These are phyloP conservation scores for Sebastes goodei DNA, from an alignment of 2,797 vertebrate species.

Conservation along the genomic window DNA sequence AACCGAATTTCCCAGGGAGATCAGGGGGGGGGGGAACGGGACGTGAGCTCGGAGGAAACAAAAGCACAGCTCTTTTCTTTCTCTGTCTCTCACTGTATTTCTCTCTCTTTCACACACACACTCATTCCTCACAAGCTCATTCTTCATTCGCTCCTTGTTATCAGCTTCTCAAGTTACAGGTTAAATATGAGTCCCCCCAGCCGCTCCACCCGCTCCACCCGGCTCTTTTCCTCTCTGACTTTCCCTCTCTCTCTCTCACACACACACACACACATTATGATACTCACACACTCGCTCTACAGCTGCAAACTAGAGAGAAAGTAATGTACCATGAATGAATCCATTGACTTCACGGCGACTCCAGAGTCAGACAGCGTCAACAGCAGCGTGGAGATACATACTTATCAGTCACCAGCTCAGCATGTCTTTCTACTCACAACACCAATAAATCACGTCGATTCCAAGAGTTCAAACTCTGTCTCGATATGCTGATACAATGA, in stretches of 20 bases:
- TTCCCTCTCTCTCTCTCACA: background rate
- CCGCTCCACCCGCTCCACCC: background rate
- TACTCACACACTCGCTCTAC: constrained; percentile 13
- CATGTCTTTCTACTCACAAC: background rate
- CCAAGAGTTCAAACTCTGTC: background rate
- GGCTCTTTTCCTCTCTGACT: background rate
- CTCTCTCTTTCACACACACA: background rate
- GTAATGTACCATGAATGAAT: constrained; percentile 57
- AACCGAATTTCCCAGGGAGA: constrained; percentile 73
- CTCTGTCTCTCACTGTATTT: constrained; percentile 19
- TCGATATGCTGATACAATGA: background rate
- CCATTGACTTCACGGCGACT: constrained; percentile 54
- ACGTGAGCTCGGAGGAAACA: constrained; percentile 57
- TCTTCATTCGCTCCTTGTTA: constrained; percentile 73
- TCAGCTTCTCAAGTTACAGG: constrained; percentile 84
- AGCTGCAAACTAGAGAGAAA: constrained; percentile 33
- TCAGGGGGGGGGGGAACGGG: constrained; percentile 33
- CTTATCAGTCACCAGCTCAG: constrained; percentile 24
- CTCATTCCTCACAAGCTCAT: constrained; percentile 35
- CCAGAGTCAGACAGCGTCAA: constrained; percentile 46
- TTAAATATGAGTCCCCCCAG: constrained; percentile 84
- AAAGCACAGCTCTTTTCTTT: constrained; percentile 51
- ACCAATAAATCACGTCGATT: background rate
- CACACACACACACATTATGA: background rate
- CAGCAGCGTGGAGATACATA: constrained; percentile 22